Evolutionary conservation across 1,140 invertebrate species (phyloP).

Genomic region (Drosophila pandora): DNA sequence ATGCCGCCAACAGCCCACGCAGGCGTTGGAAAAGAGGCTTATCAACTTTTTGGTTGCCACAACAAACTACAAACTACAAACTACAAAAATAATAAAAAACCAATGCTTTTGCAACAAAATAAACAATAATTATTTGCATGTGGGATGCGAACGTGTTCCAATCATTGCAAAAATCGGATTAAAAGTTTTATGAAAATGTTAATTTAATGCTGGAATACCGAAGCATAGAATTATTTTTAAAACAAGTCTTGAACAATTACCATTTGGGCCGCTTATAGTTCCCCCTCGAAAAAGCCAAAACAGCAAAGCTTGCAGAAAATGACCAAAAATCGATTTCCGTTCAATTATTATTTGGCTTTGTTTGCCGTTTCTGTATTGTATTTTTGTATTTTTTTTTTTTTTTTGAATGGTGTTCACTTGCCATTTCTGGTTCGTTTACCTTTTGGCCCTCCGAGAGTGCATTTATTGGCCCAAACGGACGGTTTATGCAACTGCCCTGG

Average conservation of each 20-base stretch:
- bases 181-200: background rate
- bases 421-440: constrained; percentile 27
- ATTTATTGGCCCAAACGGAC: background rate
- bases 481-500: constrained; percentile 46
- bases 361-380: constrained; percentile 13
- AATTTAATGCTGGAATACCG: background rate
- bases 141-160: constrained; percentile 56
- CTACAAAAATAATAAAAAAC: constrained; percentile 5
- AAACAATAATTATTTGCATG: constrained; percentile 41
- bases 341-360: constrained; percentile 26
- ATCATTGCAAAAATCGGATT: constrained; percentile 49
- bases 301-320: constrained; percentile 31
- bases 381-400: background rate
- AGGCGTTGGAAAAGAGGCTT: constrained; percentile 57
- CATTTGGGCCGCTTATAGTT: too few species aligned
- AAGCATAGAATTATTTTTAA: background rate
- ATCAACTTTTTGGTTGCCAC: constrained; percentile 55
- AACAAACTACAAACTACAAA: background rate
- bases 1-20: constrained; percentile 64
- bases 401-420: background rate
- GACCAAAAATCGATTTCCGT: constrained; percentile 37
- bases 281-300: background rate
- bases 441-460: constrained; percentile 10
- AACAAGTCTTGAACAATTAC: too few species aligned
- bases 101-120: constrained; percentile 42